Conservation (phyloP, 2,888 invertebrate genomes). For the Crioceris asparagi region DNA sequence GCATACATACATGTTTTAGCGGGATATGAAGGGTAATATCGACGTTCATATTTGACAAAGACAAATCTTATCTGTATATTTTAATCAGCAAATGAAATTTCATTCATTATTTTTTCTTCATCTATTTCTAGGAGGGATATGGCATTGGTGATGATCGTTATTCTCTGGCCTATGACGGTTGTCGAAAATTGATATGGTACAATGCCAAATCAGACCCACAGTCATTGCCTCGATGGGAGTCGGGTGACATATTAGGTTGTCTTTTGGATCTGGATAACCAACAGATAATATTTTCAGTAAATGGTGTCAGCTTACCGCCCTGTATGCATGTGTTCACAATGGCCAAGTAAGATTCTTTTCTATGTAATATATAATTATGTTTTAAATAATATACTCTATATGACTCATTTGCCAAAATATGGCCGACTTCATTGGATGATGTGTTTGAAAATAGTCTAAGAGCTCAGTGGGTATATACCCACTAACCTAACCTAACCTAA, state of each 20-base stretch:
- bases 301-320: constrained; percentile 60
- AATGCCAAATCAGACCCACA: constrained; percentile 62
- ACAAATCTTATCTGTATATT: too few species aligned
- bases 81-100: neutral
- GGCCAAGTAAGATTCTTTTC: constrained; percentile 49
- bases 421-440: too few species aligned
- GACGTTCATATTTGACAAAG: too few species aligned
- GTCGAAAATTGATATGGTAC: constrained; percentile 81
- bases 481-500: too few species aligned
- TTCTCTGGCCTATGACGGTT: constrained; percentile 88
- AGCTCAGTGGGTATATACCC: too few species aligned
- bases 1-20: too few species aligned
- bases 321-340: constrained; percentile 65
- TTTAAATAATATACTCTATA: too few species aligned
- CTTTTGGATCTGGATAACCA: constrained; percentile 64
- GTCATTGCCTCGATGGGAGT: constrained; percentile 57
- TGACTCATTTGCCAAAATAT: too few species aligned
- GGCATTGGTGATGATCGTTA: constrained; percentile 90
- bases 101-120: neutral
- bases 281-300: constrained; percentile 72
- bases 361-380: too few species aligned
- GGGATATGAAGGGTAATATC: too few species aligned
- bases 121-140: constrained; percentile 67
- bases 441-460: constrained; percentile 1
- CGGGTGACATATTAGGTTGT: constrained; percentile 79